phyloP scores from a whole-genome alignment of 2,888 invertebrate species.

The Saturnia japonica region DNA sequence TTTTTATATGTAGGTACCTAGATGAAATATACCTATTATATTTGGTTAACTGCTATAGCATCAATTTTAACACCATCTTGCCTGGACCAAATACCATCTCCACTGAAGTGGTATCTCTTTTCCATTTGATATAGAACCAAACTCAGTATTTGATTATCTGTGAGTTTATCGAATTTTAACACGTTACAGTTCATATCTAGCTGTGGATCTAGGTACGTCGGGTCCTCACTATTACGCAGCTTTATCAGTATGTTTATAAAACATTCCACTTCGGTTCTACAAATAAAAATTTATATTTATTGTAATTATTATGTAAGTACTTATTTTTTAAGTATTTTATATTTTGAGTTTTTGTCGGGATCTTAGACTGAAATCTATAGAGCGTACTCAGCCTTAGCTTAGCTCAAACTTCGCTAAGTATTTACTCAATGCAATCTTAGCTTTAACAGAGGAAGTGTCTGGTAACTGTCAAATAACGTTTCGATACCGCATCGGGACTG shows the following conservation, averaged over 20 bases:
- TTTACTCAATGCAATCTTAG: too few species aligned
- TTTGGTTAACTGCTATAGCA: neutral
- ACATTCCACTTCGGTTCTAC: conserved; percentile 57
- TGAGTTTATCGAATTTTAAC: conserved; percentile 51
- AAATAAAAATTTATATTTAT: conserved; percentile 28
- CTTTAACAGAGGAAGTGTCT: too few species aligned
- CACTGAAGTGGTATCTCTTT: conserved; percentile 87
- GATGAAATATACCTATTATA: neutral
- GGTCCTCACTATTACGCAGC: conserved; percentile 28
- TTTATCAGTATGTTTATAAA: conserved; percentile 50
- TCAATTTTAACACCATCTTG: conserved; percentile 49
- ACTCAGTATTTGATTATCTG: conserved; percentile 81
- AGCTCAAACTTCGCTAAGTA: too few species aligned
- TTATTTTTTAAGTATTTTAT: too few species aligned
- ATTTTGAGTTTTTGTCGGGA: too few species aligned
- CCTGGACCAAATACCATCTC: conserved; percentile 86
- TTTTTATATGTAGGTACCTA: neutral
- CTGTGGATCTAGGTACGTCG: conserved; percentile 24
- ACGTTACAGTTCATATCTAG: conserved; percentile 48
- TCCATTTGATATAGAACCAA: conserved; percentile 88
- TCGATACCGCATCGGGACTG: too few species aligned
- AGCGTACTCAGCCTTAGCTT: too few species aligned
- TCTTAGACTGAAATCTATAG: too few species aligned
- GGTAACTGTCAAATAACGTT: too few species aligned
- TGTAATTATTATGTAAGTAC: neutral